Conservation (phyloP, 2,888 invertebrate genomes). For the Myathropa florea region DNA sequence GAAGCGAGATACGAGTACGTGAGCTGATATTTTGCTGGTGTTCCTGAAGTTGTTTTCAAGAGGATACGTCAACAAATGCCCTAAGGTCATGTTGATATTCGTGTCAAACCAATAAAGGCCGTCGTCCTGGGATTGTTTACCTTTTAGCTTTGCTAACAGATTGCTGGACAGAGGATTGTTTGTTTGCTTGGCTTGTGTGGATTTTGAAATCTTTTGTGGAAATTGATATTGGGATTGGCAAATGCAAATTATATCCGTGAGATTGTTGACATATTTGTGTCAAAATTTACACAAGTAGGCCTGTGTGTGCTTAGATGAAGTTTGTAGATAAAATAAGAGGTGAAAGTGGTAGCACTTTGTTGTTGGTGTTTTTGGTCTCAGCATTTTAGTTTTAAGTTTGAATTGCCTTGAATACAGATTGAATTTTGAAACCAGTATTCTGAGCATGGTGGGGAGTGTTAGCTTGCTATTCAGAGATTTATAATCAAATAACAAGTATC, state of each 20-base stretch:
- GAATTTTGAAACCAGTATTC: too few relatives aligned
- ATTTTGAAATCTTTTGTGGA: conserved; percentile 20
- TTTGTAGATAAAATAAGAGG: too few relatives aligned
- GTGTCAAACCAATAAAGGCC: conserved; percentile 23
- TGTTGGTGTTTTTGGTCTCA: too few relatives aligned
- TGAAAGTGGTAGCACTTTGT: too few relatives aligned
- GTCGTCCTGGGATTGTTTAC: conserved; percentile 9
- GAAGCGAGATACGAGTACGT: not conserved
- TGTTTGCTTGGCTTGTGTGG: not conserved
- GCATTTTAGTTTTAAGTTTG: too few relatives aligned
- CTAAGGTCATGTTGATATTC: conserved; percentile 1
- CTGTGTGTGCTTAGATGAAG: not conserved
- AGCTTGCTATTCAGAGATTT: too few relatives aligned
- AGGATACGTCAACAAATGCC: conserved; percentile 25
- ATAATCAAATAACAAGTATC: too few relatives aligned
- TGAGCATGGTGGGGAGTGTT: too few relatives aligned
- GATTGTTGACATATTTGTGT: conserved; percentile 34
- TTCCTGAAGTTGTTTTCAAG: not conserved
- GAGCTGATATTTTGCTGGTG: conserved; percentile 22
- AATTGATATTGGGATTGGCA: conserved; percentile 20
- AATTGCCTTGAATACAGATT: too few relatives aligned
- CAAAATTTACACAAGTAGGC: conserved; percentile 1
- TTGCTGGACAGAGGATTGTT: conserved; percentile 8
- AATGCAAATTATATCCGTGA: conserved; percentile 36
- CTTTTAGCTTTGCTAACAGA: conserved; percentile 5